Base-by-base conservation (phyloP, 1,140 invertebrate species). In the Pemphigus obesinymphae region DNA sequence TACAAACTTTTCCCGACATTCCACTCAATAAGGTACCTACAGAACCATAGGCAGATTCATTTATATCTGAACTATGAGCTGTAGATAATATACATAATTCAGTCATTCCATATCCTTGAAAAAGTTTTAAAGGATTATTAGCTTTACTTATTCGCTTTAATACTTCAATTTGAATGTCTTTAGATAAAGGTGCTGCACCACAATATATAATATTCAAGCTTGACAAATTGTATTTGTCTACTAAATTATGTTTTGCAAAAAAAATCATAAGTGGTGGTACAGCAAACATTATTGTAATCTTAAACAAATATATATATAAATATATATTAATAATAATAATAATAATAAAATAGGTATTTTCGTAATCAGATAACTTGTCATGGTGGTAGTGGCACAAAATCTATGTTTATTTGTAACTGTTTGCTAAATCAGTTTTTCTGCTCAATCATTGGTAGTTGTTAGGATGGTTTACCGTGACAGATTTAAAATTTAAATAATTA, bases 61-160 rank as follows among this genome's bases (percentile, higher is more conserved):
- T 82, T 29, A 82, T 82, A 5, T 73, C 75, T 34, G 17, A 15
- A 23, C 83, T 83, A 72, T 82, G 84, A 7, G 85, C 72, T 53
- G 86, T 82, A 7, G 87, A 85, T 3, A 87, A 88, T 83, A 91
- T 85, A 1, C 92, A 91, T 0, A 90, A 89, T 85, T 93, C 92
- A 5, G 92, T 93, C 85, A 93, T 89, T 0, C 92, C 92, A 84
- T 93, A 93, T 1, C 89, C 91, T 85, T 93, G 92, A 10, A 85
- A 85, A 83, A 88, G 84, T 82, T 86, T 85, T 5, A 86, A 85
- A 43, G 87, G 85, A 53, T 86, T 86, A 63, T 86, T 86, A 58
- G 85, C 85, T 23, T 81, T 83, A 55, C 75, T n/a, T 26, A 78
- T 58, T 37, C n/a, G 55, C 20, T 40, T 50, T 26, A 17, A 13